These are phyloP conservation scores for Nomada flava DNA, from an alignment of 2,888 invertebrate genomes.

Conservation along the genomic window DNA sequence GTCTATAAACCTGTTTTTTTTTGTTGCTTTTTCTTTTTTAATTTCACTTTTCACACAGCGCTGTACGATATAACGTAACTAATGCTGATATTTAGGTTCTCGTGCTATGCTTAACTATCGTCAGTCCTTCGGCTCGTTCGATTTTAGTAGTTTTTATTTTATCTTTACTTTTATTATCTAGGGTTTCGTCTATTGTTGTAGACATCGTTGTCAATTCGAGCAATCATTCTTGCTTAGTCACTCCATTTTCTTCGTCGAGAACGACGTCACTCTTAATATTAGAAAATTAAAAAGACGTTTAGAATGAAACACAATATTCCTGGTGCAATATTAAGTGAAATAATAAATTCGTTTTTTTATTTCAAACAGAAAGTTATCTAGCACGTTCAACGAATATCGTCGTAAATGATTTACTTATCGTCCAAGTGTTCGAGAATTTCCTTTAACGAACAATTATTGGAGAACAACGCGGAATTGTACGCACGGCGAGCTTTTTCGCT, in stretches of 20 bases:
- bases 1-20: slow-evolving; percentile 43
- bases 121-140: slow-evolving; percentile 64
- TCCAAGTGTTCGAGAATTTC: neutral
- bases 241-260: neutral
- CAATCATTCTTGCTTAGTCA: neutral
- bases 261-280: neutral
- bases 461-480: neutral
- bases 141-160: neutral
- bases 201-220: slow-evolving; percentile 17
- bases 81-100: slow-evolving; percentile 64
- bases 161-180: neutral
- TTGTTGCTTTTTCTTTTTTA: slow-evolving; percentile 24
- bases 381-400: neutral
- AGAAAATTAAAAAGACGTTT: neutral
- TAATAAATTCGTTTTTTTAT: neutral
- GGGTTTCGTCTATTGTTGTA: slow-evolving; percentile 4
- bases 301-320: neutral
- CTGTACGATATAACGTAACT: slow-evolving; percentile 50
- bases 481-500: neutral
- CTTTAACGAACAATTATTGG: slow-evolving; percentile 6
- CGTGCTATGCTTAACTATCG: slow-evolving; percentile 60
- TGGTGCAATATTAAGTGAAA: neutral
- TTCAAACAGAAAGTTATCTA: neutral
- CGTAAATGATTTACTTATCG: neutral
- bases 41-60: slow-evolving; percentile 44